Conservation (phyloP, 2,113 vertebrate genomes). For the Columba livia region DNA sequence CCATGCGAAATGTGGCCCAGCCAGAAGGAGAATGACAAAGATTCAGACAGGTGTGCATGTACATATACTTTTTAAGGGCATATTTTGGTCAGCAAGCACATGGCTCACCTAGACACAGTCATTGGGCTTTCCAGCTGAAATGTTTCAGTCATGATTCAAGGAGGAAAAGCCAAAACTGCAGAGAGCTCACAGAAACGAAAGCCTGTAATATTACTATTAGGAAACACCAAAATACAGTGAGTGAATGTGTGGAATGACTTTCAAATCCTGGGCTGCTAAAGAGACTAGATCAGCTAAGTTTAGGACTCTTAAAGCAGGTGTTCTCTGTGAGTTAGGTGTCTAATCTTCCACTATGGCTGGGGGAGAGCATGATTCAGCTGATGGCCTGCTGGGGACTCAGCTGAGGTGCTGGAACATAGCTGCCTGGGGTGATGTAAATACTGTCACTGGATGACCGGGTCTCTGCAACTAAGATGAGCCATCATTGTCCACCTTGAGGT, state of each 20-base stretch:
- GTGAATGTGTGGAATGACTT: accelerated
- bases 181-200: neutral
- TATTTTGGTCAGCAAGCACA: neutral
- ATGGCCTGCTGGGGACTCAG: neutral
- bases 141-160: neutral
- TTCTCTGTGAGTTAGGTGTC: neutral
- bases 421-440: neutral
- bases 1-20: neutral
- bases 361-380: neutral
- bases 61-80: neutral
- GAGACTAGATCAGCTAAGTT: neutral
- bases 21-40: neutral
- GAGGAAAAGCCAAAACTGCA: neutral
- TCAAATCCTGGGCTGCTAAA: neutral
- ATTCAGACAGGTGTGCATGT: neutral
- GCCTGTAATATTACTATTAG: neutral
- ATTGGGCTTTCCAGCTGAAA: neutral
- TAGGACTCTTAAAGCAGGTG: neutral
- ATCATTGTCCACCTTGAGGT: neutral
- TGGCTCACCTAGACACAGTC: neutral
- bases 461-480: neutral
- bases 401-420: neutral
- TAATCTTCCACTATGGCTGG: neutral
- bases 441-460: neutral
- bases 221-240: neutral